Conservation (phyloP, 2,113 vertebrate genomes). For the Passer montanus region DNA sequence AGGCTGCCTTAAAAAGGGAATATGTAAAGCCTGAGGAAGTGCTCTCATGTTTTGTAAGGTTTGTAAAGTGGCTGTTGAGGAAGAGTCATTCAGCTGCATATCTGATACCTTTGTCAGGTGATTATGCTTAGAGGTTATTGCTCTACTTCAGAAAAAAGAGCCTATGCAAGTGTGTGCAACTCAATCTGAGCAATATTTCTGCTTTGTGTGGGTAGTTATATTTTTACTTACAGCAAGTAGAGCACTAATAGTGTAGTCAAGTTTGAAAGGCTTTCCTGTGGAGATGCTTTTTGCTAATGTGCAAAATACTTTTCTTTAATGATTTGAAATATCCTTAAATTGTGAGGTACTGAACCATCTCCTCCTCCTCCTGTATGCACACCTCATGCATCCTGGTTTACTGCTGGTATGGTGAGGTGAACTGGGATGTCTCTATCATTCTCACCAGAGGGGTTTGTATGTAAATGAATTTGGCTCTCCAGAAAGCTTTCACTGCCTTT, state of each 20-base stretch:
- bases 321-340: not conserved
- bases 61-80: not conserved
- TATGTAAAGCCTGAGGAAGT: not conserved
- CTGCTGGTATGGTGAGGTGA: not conserved
- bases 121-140: not conserved
- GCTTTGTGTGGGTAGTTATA: too few relatives aligned
- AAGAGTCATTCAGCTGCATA: not conserved
- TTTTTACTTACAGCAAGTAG: accelerated
- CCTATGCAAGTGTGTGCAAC: too few relatives aligned
- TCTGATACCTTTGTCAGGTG: not conserved
- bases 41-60: not conserved
- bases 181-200: not conserved
- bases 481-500: not conserved
- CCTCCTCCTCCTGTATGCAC: accelerated
- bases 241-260: not conserved
- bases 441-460: not conserved
- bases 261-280: not conserved
- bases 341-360: not conserved
- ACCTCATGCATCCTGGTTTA: accelerated
- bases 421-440: not conserved
- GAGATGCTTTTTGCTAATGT: not conserved
- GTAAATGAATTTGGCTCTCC: not conserved
- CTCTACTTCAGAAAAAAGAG: not conserved
- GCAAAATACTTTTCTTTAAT: not conserved
- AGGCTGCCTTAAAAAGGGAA: not conserved